Evolutionary conservation across 1,140 invertebrate genomes (phyloP).

Genomic region (Drosophila watanabei): DNA sequence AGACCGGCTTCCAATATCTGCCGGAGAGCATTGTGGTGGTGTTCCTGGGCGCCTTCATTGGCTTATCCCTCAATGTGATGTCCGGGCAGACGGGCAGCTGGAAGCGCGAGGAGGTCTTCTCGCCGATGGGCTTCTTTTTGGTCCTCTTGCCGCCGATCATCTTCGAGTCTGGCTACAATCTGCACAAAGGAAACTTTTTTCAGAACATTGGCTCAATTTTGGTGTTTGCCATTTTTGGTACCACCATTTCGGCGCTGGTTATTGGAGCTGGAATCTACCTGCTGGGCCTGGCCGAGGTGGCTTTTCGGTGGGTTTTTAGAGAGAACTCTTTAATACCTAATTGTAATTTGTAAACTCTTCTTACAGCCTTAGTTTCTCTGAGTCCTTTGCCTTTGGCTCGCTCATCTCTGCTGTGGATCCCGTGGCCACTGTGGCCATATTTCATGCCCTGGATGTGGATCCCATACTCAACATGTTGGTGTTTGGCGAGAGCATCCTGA

Average conservation of each 20-base stretch:
- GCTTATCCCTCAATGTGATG: slow-evolving; percentile 95
- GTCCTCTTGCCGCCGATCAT: slow-evolving; percentile 99
- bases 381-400: slow-evolving; percentile 99
- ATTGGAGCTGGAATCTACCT: slow-evolving; percentile 98
- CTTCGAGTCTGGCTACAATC: slow-evolving; percentile 99
- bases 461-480: slow-evolving; percentile 99
- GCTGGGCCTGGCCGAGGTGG: slow-evolving; percentile 94
- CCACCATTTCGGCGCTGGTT: slow-evolving; percentile 95
- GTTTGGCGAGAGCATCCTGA: slow-evolving; percentile 98
- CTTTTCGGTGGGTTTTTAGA: slow-evolving; percentile 88
- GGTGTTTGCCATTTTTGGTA: slow-evolving; percentile 98
- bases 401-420: slow-evolving; percentile 99
- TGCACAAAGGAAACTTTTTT: slow-evolving; percentile 99
- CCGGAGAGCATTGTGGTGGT: slow-evolving; percentile 99
- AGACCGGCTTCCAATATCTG: slow-evolving; percentile 98
- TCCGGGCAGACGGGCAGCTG: slow-evolving; percentile 96
- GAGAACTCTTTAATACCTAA: not conserved
- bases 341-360: not conserved
- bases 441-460: slow-evolving; percentile 97
- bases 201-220: slow-evolving; percentile 98
- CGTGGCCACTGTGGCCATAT: slow-evolving; percentile 99
- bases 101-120: slow-evolving; percentile 98
- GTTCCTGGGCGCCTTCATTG: slow-evolving; percentile 96
- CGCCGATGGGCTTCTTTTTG: slow-evolving; percentile 98
- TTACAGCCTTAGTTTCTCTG: slow-evolving; percentile 89